Evolutionary conservation across 2,888 invertebrate species (phyloP), one percentile per base, ranked within the genome.

Genomic region (Eudasyphora cyanicolor): DNA sequence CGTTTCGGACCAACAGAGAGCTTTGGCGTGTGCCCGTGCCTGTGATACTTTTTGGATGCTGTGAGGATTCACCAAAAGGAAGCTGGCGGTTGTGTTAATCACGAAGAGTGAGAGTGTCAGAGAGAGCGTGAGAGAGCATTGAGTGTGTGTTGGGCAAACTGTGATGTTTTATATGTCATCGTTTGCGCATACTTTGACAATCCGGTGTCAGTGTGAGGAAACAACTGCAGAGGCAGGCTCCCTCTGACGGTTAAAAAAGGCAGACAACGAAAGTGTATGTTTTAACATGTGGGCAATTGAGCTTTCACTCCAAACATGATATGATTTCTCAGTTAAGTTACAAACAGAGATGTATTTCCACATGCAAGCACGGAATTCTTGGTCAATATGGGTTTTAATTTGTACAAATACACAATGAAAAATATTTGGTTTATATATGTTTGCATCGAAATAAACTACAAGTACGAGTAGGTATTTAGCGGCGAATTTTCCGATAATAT

Each of bases 1-100:
- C 84, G 84, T 81, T 84, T 84, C 71, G 81, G 76, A 84, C 84
- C 84, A 84, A 84, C 81, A 84, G 76, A 76, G 64, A 84, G 78
- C 78, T 76, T 81, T 81, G 14, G 17, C 8, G 62, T 45, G 60
- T 64, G 45, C 35, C 2, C 60, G 2, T 27, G 27, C 38, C 49
- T 7, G 29, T 83, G 32, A 17, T 27, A 19, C 12, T 67, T 73
- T n/a, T 35, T 51, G 19, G 17, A 51, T 38, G 12, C 14, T 74
- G 42, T 74, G 67, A 24, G 42, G 21, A 51, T 7, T 51, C 17
- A 4, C 24, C 14, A 29, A 27, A 4, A 24, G 38, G 76, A 74
- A 71, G 79, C 76, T 83, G 76, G 10, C 24, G 2, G 35, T 6
- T 7, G 45, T 14, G 45, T n/a, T n/a, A n/a, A 57, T 8, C 19